These are phyloP conservation scores for Allolobophora icterica DNA, from an alignment of 2,888 invertebrate genomes.

Conservation along the genomic window DNA sequence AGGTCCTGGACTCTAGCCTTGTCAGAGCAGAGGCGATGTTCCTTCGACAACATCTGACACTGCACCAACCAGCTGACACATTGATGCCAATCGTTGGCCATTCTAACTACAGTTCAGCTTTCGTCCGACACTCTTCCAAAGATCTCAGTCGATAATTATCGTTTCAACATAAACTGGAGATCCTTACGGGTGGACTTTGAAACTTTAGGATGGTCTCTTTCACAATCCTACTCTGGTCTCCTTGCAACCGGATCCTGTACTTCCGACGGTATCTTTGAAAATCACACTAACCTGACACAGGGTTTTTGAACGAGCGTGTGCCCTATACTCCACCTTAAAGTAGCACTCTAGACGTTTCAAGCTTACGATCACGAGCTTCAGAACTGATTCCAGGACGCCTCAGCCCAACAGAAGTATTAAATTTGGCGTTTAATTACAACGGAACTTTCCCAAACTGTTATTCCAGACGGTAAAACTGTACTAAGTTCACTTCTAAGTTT, in stretches of 20 bases:
- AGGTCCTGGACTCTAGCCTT: conserved; percentile 76
- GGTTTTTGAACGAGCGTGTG: too few species aligned
- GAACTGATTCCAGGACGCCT: too few species aligned
- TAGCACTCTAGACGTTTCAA: too few species aligned
- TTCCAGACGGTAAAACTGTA: not conserved
- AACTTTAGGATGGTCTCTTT: not conserved
- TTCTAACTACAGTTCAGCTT: not conserved
- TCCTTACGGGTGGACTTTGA: not conserved
- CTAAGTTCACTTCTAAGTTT: too few species aligned
- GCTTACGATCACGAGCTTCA: too few species aligned
- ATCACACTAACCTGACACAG: not conserved
- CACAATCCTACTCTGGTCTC: not conserved
- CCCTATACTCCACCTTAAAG: too few species aligned
- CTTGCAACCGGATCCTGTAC: not conserved
- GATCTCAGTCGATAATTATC: not conserved
- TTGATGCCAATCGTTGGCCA: conserved; percentile 76
- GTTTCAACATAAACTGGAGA: not conserved
- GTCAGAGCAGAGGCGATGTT: conserved; percentile 87
- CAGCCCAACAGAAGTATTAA: not conserved
- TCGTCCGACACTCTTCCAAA: not conserved
- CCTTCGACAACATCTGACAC: conserved; percentile 83
- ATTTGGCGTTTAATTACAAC: not conserved
- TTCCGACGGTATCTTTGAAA: not conserved
- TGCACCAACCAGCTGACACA: conserved; percentile 88
- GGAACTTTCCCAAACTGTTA: not conserved